A percentile compares a stretch with the other conserved stretches of the same genome.
Evolutionary conservation across 2,888 invertebrate genomes (phyloP).

Genomic region (Leptopterna dolabrata): DNA sequence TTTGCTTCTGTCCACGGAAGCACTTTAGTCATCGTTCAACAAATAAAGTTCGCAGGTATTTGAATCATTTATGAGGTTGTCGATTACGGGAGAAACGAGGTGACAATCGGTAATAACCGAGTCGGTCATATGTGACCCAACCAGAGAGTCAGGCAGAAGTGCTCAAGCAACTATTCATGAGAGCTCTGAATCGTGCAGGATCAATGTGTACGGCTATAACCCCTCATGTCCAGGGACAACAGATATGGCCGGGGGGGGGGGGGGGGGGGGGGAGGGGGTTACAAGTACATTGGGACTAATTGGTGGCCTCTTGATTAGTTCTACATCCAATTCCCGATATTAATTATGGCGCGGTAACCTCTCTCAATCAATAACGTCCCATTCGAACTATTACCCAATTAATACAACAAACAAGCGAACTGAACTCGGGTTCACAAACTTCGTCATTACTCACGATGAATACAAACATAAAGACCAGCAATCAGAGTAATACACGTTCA

Average conservation of each 20-base stretch:
- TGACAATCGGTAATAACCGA: conserved; percentile 3
- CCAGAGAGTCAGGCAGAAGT: conserved; percentile 5
- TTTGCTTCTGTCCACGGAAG: background rate
- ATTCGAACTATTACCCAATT: conserved; percentile 22
- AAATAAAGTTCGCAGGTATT: background rate
- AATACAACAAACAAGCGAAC: conserved; percentile 3
- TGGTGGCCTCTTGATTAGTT: conserved; percentile 34
- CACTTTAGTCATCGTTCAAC: background rate
- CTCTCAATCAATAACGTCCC: conserved; percentile 24
- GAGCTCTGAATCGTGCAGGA: background rate
- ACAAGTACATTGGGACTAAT: conserved; percentile 16
- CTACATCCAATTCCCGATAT: conserved; percentile 20
- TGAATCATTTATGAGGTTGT: background rate
- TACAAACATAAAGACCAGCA: no score
- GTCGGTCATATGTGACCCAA: background rate
- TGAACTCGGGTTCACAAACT: background rate
- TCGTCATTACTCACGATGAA: background rate
- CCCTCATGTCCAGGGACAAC: background rate
- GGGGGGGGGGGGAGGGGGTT: background rate
- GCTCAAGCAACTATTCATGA: conserved; percentile 21
- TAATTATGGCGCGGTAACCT: conserved; percentile 20
- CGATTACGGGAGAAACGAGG: background rate
- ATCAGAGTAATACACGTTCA: no score
- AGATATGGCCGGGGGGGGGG: background rate
- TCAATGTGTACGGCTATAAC: background rate